Conservation (phyloP, 2,797 vertebrate genomes). For the Distichodus sexfasciatus region DNA sequence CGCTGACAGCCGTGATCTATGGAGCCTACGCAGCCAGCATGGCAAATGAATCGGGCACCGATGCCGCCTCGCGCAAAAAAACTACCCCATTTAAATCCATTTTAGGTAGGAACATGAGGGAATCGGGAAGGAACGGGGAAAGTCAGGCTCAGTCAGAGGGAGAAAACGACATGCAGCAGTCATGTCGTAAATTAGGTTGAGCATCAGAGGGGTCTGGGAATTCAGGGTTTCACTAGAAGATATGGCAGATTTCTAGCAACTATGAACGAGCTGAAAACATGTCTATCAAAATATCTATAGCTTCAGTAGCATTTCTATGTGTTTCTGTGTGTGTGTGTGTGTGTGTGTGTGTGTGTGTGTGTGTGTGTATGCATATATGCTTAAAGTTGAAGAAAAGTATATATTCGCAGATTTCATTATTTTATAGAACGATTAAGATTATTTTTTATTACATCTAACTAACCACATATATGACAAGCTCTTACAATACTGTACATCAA, state of each 20-base stretch:
- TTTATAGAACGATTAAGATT: no score
- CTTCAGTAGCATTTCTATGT: no score
- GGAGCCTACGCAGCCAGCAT: slow-evolving; percentile 73
- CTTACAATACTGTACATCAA: no score
- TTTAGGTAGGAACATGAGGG: slow-evolving; percentile 46
- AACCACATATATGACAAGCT: no score
- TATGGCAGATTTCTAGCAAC: neutral
- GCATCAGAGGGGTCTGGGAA: slow-evolving; percentile 1
- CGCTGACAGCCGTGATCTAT: slow-evolving; percentile 81
- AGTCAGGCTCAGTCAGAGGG: slow-evolving; percentile 17
- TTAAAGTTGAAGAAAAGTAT: no score
- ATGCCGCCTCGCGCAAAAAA: slow-evolving; percentile 67
- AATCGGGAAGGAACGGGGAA: no score
- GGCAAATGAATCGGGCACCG: slow-evolving; percentile 69
- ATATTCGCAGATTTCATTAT: no score
- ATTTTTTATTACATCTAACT: no score
- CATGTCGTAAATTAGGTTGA: neutral
- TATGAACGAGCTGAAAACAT: neutral
- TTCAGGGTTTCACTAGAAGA: slow-evolving; percentile 18
- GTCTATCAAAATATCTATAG: neutral
- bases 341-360: no score
- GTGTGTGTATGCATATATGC: no score
- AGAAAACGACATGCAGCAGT: slow-evolving; percentile 4
- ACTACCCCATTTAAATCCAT: slow-evolving; percentile 54
- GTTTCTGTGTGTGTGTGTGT: no score